Evolutionary conservation across 2,113 vertebrate genomes (phyloP).

Genomic region (Chascanopsetta lugubris): DNA sequence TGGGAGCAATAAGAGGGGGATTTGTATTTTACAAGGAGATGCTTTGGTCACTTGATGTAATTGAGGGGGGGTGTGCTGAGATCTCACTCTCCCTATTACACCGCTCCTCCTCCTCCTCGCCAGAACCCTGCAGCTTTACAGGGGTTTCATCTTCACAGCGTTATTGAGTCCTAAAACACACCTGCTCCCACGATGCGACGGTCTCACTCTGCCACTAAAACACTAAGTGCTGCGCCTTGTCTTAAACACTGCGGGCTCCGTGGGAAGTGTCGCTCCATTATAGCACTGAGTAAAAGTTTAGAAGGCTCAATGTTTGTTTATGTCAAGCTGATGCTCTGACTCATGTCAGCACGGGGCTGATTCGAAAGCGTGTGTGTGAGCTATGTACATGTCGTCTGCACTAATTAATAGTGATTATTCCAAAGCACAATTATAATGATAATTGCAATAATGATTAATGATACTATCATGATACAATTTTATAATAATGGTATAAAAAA

Average conservation of each 20-base stretch:
- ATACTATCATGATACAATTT: too few relatives aligned
- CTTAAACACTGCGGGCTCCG: slow-evolving; percentile 40
- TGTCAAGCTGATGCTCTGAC: slow-evolving; percentile 6
- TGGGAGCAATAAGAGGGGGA: slow-evolving; percentile 34
- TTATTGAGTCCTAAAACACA: slow-evolving; percentile 77
- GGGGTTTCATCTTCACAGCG: slow-evolving; percentile 48
- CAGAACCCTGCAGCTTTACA: slow-evolving; percentile 54
- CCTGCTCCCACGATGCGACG: slow-evolving; percentile 62
- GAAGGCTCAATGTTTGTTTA: slow-evolving; percentile 42
- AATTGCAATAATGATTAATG: background rate
- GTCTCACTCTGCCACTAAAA: slow-evolving; percentile 47
- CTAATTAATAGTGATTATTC: slow-evolving; percentile 13
- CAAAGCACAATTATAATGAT: slow-evolving; percentile 6
- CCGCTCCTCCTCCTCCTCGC: slow-evolving; percentile 44
- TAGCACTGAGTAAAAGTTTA: slow-evolving; percentile 33
- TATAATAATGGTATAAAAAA: too few relatives aligned
- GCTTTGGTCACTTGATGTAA: slow-evolving; percentile 60
- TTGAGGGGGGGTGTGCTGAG: slow-evolving; percentile 56
- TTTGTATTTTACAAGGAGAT: slow-evolving; percentile 52
- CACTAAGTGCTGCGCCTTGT: slow-evolving; percentile 46
- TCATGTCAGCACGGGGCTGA: background rate
- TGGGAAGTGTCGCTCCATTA: slow-evolving; percentile 44
- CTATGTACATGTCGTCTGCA: background rate
- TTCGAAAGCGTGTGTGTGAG: slow-evolving; percentile 10
- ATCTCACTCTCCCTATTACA: slow-evolving; percentile 44